A percentile compares a stretch with the other conserved stretches of the same genome.
phyloP scores from a whole-genome alignment of 2,888 invertebrate genomes.

The Drosophila trichaetosa region DNA sequence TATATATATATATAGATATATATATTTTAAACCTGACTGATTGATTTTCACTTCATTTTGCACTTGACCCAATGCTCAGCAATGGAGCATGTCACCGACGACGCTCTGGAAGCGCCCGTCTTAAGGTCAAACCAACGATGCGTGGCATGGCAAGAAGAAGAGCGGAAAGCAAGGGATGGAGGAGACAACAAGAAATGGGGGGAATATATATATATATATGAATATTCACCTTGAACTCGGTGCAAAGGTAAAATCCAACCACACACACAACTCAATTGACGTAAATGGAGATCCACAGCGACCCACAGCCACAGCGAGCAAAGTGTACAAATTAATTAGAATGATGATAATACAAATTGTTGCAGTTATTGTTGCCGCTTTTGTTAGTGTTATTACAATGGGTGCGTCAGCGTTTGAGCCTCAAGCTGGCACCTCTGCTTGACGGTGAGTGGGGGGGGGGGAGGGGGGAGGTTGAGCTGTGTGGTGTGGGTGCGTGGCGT shows the following conservation, averaged over 20 bases:
- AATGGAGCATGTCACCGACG: slow-evolving; percentile 45
- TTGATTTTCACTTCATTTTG: slow-evolving; percentile 33
- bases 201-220: neutral
- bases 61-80: slow-evolving; percentile 49
- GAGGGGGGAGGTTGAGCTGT: slow-evolving; percentile 22
- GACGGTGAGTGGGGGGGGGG: neutral
- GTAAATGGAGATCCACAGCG: slow-evolving; percentile 1
- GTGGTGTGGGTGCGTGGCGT: slow-evolving; percentile 34
- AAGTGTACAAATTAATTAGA: slow-evolving; percentile 63
- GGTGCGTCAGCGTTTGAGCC: slow-evolving; percentile 19
- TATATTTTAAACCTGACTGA: slow-evolving; percentile 4
- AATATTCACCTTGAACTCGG: slow-evolving; percentile 52
- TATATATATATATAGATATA: neutral
- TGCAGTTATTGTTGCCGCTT: slow-evolving; percentile 28
- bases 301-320: slow-evolving; percentile 1
- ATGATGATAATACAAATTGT: slow-evolving; percentile 39
- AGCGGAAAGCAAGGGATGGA: neutral
- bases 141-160: slow-evolving; percentile 28
- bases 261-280: slow-evolving; percentile 33
- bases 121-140: slow-evolving; percentile 41
- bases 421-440: neutral
- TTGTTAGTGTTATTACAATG: slow-evolving; percentile 28
- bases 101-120: slow-evolving; percentile 22
- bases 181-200: neutral
- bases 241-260: slow-evolving; percentile 13